These are phyloP conservation scores for Drosophila pegasa DNA, from an alignment of 2,888 invertebrate species.

Conservation along the genomic window DNA sequence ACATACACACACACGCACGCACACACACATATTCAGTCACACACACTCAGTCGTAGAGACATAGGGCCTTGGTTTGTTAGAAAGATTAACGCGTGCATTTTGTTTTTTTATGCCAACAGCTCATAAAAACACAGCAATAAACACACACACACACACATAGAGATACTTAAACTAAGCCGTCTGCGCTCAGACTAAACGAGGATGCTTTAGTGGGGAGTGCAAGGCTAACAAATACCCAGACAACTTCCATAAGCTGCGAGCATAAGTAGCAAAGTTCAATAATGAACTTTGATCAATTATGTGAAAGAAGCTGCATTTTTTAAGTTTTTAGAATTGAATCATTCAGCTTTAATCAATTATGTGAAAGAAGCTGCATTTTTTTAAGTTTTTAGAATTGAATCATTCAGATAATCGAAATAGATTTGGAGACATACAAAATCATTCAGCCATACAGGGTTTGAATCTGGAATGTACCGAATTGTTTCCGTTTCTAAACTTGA, in stretches of 20 bases:
- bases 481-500: background rate
- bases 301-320: background rate
- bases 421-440: background rate
- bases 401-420: background rate
- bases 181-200: slow-evolving; percentile 52
- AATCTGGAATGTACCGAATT: rapidly evolving
- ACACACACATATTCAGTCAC: background rate
- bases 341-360: background rate
- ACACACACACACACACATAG: slow-evolving; percentile 21
- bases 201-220: background rate
- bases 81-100: slow-evolving; percentile 78
- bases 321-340: background rate
- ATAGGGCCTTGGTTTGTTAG: slow-evolving; percentile 67
- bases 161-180: slow-evolving; percentile 74
- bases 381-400: background rate
- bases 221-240: background rate
- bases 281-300: background rate
- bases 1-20: background rate
- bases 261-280: background rate
- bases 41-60: slow-evolving; percentile 19
- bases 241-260: background rate
- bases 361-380: background rate
- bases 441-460: background rate
- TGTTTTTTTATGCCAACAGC: slow-evolving; percentile 66
- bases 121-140: slow-evolving; percentile 54